phyloP scores from a whole-genome alignment of 2,888 invertebrate genomes.

The Pycnomerus fuliginosus region DNA sequence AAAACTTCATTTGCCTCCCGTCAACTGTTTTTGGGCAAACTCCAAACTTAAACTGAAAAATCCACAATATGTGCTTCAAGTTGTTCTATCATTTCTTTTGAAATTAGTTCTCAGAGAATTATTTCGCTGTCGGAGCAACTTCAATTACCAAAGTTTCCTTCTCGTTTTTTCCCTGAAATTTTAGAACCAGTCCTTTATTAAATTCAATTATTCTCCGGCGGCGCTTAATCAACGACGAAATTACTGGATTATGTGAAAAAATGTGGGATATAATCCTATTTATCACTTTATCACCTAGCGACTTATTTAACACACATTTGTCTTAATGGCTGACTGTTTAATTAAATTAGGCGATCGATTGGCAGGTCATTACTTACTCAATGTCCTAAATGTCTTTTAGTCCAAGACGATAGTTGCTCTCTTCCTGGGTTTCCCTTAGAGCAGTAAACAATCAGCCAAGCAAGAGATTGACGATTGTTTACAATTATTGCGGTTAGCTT shows the following conservation, averaged over 20 bases:
- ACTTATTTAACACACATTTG: conserved; percentile 7
- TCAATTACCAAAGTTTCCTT: conserved; percentile 27
- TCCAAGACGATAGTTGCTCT: too few species aligned
- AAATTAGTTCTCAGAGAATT: conserved; percentile 32
- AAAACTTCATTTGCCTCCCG: too few species aligned
- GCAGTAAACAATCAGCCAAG: too few species aligned
- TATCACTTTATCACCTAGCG: not conserved
- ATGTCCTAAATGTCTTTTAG: too few species aligned
- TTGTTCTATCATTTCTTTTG: conserved; percentile 21
- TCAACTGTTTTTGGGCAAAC: too few species aligned
- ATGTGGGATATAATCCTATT: conserved; percentile 6
- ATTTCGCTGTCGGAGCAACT: conserved; percentile 29
- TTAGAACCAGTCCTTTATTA: conserved; percentile 14
- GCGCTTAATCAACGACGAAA: conserved; percentile 7
- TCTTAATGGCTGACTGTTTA: conserved; percentile 6
- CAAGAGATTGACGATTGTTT: too few species aligned
- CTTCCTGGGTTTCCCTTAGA: too few species aligned
- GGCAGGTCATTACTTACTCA: too few species aligned
- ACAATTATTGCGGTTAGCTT: too few species aligned
- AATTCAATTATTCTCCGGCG: conserved; percentile 11
- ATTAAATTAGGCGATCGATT: conserved; percentile 1
- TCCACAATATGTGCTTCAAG: too few species aligned
- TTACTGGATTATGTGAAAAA: too few species aligned
- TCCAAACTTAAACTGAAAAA: too few species aligned
- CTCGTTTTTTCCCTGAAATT: conserved; percentile 3